Evolutionary conservation across 2,888 invertebrate species (phyloP).

Genomic region (Mycalesis mineus): DNA sequence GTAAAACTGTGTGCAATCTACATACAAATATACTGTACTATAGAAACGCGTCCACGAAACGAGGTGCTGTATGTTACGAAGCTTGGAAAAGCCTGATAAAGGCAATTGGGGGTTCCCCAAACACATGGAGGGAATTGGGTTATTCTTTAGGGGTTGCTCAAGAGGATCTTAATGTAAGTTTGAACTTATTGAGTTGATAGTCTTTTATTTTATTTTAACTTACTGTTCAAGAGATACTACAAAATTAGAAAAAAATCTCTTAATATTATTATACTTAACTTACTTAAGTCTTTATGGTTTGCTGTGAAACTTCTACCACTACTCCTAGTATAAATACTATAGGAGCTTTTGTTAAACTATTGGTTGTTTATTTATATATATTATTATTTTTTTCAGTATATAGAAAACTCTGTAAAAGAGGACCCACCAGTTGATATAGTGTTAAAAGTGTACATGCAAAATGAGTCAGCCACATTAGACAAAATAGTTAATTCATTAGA

Average conservation of each 20-base stretch:
- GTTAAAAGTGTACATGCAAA: slow-evolving; percentile 72
- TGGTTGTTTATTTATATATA: not conserved
- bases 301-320: no score
- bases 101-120: slow-evolving; percentile 59
- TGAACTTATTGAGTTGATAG: no score
- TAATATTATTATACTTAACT: no score
- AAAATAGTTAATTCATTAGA: slow-evolving; percentile 70
- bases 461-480: slow-evolving; percentile 72
- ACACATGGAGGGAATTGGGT: slow-evolving; percentile 67
- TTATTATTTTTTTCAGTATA: slow-evolving; percentile 56
- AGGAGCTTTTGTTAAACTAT: no score
- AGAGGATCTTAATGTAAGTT: slow-evolving; percentile 66
- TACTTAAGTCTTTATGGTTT: no score
- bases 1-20: slow-evolving; percentile 59
- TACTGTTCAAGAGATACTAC: no score
- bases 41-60: slow-evolving; percentile 56
- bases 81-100: slow-evolving; percentile 62
- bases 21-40: slow-evolving; percentile 66
- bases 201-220: no score
- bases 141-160: slow-evolving; percentile 51
- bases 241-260: no score
- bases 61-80: slow-evolving; percentile 59
- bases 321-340: no score
- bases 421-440: slow-evolving; percentile 76
- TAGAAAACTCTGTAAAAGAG: slow-evolving; percentile 71